phyloP scores from a whole-genome alignment of 2,113 vertebrate genomes.

The Hyaena hyaena region DNA sequence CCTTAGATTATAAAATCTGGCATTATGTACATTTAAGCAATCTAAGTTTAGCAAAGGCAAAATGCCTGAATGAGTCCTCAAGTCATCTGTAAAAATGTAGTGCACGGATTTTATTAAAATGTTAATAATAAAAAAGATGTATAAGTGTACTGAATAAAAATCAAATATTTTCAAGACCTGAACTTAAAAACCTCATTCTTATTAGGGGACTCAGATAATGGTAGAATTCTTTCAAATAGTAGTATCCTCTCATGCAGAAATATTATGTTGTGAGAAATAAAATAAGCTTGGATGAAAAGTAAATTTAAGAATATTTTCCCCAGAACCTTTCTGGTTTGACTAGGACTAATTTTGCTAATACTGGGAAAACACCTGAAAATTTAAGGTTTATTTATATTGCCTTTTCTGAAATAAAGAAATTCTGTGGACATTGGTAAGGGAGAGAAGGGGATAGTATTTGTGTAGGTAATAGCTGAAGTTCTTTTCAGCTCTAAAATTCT shows the following conservation, averaged over 20 bases:
- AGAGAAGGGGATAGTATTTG: not conserved
- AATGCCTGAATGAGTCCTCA: not conserved
- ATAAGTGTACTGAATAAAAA: not conserved
- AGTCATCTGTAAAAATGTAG: not conserved
- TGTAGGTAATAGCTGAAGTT: not conserved
- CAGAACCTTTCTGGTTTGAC: not conserved
- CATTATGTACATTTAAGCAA: not conserved
- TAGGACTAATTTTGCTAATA: not conserved
- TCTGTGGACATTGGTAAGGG: not conserved
- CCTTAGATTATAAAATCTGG: not conserved
- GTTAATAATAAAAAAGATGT: not conserved
- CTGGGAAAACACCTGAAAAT: not conserved
- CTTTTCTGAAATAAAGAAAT: conserved; percentile 33
- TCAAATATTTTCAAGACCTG: not conserved
- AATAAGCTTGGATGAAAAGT: not conserved
- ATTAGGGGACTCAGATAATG: not conserved
- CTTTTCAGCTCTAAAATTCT: conserved; percentile 17
- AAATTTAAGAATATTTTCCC: not conserved
- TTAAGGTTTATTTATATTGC: not conserved
- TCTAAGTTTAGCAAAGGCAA: not conserved
- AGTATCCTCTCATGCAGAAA: not conserved
- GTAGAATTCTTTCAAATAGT: not conserved
- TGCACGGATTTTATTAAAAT: conserved; percentile 10
- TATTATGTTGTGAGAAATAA: conserved; percentile 8
- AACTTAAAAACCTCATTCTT: not conserved